Evolutionary conservation across 2,113 vertebrate genomes (phyloP).

Genomic region (Nymphicus hollandicus): DNA sequence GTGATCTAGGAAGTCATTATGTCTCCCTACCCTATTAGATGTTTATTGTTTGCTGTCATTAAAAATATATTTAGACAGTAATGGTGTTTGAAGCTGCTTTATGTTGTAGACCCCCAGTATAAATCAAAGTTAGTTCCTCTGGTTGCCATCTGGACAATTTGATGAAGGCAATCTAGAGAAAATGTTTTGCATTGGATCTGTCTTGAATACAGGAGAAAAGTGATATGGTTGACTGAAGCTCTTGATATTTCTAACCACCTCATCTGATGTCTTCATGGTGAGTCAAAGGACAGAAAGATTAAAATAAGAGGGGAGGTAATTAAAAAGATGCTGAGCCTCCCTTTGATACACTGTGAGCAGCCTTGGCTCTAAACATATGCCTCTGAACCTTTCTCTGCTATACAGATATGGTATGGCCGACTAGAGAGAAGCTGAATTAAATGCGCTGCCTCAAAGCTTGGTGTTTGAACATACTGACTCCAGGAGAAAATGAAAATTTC

Average conservation of each 20-base stretch:
- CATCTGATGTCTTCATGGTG: background rate
- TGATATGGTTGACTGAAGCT: background rate
- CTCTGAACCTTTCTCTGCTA: background rate
- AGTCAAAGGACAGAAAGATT: background rate
- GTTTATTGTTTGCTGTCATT: background rate
- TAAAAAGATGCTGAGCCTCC: background rate
- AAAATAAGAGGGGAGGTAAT: background rate
- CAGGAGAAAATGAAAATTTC: background rate
- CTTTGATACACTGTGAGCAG: background rate
- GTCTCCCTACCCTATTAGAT: background rate
- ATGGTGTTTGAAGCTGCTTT: background rate
- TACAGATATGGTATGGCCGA: background rate
- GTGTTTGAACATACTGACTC: background rate
- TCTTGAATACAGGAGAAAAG: background rate
- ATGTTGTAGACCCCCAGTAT: background rate
- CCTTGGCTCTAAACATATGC: background rate
- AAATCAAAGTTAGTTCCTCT: background rate
- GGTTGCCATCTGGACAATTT: slow-evolving; percentile 11
- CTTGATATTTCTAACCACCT: background rate
- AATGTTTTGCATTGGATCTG: background rate
- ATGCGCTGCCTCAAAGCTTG: background rate
- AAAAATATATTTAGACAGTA: background rate
- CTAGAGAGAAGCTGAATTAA: background rate
- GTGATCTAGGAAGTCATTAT: background rate
- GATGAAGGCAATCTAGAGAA: background rate